Evolutionary conservation across 2,888 invertebrate species (phyloP), one percentile per base, ranked within the genome.

Genomic region (Coecobrya sp.): DNA sequence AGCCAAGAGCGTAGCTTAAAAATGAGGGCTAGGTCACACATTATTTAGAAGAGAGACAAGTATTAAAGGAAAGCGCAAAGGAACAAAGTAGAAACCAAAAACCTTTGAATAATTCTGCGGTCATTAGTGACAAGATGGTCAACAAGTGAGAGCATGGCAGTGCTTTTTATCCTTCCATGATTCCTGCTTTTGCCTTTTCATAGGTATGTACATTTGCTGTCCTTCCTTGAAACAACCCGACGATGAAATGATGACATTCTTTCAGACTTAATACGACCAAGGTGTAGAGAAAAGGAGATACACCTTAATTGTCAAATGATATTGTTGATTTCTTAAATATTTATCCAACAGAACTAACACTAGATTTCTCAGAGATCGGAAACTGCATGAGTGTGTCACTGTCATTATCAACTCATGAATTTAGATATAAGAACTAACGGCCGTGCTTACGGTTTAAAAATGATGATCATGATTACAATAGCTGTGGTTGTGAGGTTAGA

Each of bases 261-360:
- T 36, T 36, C 7, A 36, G 36, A 36, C 7, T 36, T 36, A 36
- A 36, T 36, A 7, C 36, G 7, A 36, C 36, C 36, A 36, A 4
- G 36, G 7, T 36, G 7, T 4, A 36, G 36, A 36, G 36, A 36
- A 36, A 7, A 2, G 36, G 36, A 59, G 89, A 85, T 73, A 84
- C 84, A 73, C 30, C n/a, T 65, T 76, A 73, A 90, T 90, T 73
- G 84, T 90, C 84, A 62, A 82, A 90, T 85, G 76, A 85, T 85
- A 25, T 73, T 70, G 25, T 73, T 86, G 30, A 59, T 86, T 73
- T 55, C 27, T n/a, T n/a, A 25, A 65, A 65, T 25, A 25, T 65
- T 1, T 73, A 30, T 70, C 7, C 1, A 59, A 11, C 10, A 25
- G 4, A 59, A 19, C 59, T 59, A 59, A n/a, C n/a, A 59, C 59